phyloP scores from a whole-genome alignment of 2,888 invertebrate genomes.

The Baccha elongata region DNA sequence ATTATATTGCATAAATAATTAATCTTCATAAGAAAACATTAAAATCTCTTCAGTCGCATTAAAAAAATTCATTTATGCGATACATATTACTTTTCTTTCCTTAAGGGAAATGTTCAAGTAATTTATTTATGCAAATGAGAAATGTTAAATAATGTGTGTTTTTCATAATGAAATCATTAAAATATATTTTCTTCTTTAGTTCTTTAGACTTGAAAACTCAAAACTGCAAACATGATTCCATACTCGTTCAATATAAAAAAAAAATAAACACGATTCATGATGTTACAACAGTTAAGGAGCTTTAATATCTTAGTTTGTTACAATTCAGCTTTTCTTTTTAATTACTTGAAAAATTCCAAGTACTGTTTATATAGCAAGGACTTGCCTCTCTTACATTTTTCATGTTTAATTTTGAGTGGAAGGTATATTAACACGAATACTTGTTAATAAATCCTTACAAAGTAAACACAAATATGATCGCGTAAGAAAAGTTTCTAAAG shows the following conservation, averaged over 20 bases:
- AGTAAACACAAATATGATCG: slow-evolving; percentile 29
- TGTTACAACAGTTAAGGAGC: not conserved
- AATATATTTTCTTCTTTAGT: slow-evolving; percentile 44
- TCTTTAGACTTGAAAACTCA: slow-evolving; percentile 49
- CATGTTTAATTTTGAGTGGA: slow-evolving; percentile 37
- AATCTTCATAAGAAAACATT: too few relatives aligned
- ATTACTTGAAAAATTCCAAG: slow-evolving; percentile 34
- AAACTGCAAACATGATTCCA: slow-evolving; percentile 52
- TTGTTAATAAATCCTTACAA: slow-evolving; percentile 53
- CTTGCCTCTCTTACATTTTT: not conserved
- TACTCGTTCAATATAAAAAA: not conserved
- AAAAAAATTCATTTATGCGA: too few relatives aligned
- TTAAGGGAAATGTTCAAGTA: too few relatives aligned
- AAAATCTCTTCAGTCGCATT: too few relatives aligned
- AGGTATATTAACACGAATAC: slow-evolving; percentile 60
- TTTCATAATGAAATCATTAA: slow-evolving; percentile 58
- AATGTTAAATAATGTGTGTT: slow-evolving; percentile 55
- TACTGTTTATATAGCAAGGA: slow-evolving; percentile 23
- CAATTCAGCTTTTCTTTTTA: slow-evolving; percentile 49
- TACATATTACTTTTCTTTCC: too few relatives aligned
- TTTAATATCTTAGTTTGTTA: slow-evolving; percentile 29
- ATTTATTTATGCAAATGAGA: slow-evolving; percentile 23
- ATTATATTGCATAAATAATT: too few relatives aligned
- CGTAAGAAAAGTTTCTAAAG: slow-evolving; percentile 42
- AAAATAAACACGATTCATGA: not conserved